Conservation (phyloP, 2,797 vertebrate genomes). For the Semotilus atromaculatus region DNA sequence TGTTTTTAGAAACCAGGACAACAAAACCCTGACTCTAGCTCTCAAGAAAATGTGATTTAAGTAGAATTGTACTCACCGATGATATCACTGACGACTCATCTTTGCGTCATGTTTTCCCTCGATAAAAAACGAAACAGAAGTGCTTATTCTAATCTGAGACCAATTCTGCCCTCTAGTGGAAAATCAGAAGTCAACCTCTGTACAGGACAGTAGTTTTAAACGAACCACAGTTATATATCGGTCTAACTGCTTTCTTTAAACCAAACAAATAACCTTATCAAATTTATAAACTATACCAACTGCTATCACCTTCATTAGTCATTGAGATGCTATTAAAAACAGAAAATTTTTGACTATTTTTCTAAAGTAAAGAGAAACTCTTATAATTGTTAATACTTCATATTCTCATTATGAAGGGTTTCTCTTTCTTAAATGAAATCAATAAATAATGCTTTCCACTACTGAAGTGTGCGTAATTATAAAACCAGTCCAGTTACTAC, state of each 20-base stretch:
- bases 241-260: background rate
- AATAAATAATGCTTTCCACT: background rate
- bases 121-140: background rate
- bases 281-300: background rate
- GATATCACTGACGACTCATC: conserved; percentile 1
- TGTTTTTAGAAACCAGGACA: conserved; percentile 28
- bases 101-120: conserved; percentile 1
- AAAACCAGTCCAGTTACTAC: background rate
- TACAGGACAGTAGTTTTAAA: background rate
- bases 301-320: background rate
- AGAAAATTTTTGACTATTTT: background rate
- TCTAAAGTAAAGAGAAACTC: background rate
- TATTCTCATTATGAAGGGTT: background rate
- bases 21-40: background rate
- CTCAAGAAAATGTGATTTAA: background rate
- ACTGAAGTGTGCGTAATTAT: background rate
- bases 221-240: background rate
- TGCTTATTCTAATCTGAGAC: background rate
- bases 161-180: conserved; percentile 55
- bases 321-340: background rate
- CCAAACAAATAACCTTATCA: background rate
- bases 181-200: background rate
- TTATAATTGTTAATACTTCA: background rate
- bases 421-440: background rate
- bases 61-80: background rate